Evolutionary conservation across 2,113 vertebrate genomes (phyloP), one percentile per base, ranked within the genome.

Genomic region (Prolemur simus): DNA sequence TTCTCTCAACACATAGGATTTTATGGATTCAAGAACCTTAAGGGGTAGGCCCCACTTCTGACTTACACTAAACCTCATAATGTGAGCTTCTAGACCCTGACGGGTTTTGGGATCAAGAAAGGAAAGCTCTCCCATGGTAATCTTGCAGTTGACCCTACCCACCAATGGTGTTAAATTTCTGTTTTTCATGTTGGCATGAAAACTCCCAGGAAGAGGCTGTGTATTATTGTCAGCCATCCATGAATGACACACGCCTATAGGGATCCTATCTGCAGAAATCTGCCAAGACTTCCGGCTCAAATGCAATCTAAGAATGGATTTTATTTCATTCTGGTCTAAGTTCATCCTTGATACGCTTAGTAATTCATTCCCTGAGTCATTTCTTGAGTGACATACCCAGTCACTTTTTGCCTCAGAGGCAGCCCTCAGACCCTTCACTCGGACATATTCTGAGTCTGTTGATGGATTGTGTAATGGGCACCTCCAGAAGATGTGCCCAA

Each of bases 1-100:
- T 88, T 96, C 71, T 88, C 71, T 97, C 10, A 60, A 52, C 20
- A 25, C 64, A 63, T 42, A 95, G 15, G 80, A 82, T 87, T 96
- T 96, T 78, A 91, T 93, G 66, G 77, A 96, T 91, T 96, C 21
- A 20, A 78, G 56, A 84, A 96, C 85, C 39, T 86, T 97, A 47
- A 96, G 60, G 8, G 88, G 94, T 8, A 96, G 85, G 3, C 82
- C 96, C 85, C 95, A 96, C 42, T 14, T 90, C 82, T 96, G 91
- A 91, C 34, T 95, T 56, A 87, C 8, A 2, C 6, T 34, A 94
- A 94, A 96, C 39, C 82, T 95, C 90, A 96, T 78, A 73, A 95
- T 89, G 87, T 95, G 91, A 14, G 58, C 69, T 91, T 95, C 97
- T 20, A 98, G 74, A 2, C 90, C 5, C 23, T 95, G 11, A 71